Conservation (phyloP, 2,797 vertebrate species). For the Pseudopleuronectes americanus region DNA sequence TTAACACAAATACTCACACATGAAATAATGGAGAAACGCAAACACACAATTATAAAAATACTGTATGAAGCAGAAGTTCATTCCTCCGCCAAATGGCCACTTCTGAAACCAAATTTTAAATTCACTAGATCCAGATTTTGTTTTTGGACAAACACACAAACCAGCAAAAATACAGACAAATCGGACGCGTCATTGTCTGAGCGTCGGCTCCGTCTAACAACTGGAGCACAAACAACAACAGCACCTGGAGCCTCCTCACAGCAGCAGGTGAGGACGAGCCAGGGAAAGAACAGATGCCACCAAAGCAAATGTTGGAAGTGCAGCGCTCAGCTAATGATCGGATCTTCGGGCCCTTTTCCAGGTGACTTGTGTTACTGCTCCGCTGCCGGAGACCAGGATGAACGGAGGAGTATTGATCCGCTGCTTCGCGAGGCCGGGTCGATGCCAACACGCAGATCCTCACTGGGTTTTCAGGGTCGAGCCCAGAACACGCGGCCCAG, state of each 20-base stretch:
- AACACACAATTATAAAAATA: too few species aligned
- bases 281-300: slow-evolving; percentile 75
- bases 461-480: slow-evolving; percentile 61
- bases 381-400: slow-evolving; percentile 61
- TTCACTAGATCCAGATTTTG: too few species aligned
- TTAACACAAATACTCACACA: too few species aligned
- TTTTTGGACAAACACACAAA: too few species aligned
- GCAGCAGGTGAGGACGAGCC: slow-evolving; percentile 53
- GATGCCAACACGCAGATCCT: slow-evolving; percentile 48
- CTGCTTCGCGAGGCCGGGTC: slow-evolving; percentile 56
- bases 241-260: slow-evolving; percentile 60
- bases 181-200: not conserved
- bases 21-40: too few species aligned
- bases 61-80: too few species aligned
- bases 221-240: slow-evolving; percentile 42
- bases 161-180: too few species aligned
- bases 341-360: slow-evolving; percentile 66
- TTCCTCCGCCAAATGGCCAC: too few species aligned
- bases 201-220: slow-evolving; percentile 26
- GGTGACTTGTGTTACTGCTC: slow-evolving; percentile 71
- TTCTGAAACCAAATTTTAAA: too few species aligned
- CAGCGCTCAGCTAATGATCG: slow-evolving; percentile 68
- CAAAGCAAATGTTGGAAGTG: slow-evolving; percentile 73
- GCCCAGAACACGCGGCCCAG: slow-evolving; percentile 22
- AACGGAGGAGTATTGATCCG: slow-evolving; percentile 71